Evolutionary conservation across 2,888 invertebrate genomes (phyloP).

Genomic region (Patella caerulea): DNA sequence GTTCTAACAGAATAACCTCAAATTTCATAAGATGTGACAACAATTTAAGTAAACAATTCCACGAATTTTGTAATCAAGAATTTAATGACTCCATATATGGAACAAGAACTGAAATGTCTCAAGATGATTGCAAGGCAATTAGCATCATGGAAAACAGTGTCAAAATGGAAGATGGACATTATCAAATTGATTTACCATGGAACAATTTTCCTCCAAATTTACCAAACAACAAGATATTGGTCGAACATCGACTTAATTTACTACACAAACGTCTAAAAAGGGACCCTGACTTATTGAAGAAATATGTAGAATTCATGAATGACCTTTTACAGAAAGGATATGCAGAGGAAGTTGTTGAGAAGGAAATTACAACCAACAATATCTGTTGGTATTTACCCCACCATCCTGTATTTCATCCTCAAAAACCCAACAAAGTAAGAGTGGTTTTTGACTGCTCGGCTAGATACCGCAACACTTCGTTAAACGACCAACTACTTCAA

Average conservation of each 20-base stretch:
- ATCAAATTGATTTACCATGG: neutral
- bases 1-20: neutral
- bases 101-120: conserved; percentile 84
- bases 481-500: conserved; percentile 37
- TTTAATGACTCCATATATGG: conserved; percentile 75
- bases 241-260: neutral
- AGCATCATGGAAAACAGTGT: conserved; percentile 19
- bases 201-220: neutral
- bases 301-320: conserved; percentile 17
- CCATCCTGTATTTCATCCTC: conserved; percentile 11
- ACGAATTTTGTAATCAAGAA: conserved; percentile 73
- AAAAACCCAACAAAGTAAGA: conserved; percentile 6
- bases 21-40: conserved; percentile 74
- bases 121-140: conserved; percentile 74
- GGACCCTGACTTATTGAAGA: conserved; percentile 1
- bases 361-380: neutral
- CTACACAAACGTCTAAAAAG: neutral
- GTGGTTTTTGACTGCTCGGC: conserved; percentile 39
- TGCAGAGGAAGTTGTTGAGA: conserved; percentile 11
- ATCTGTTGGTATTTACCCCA: conserved; percentile 1
- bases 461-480: conserved; percentile 30
- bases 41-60: conserved; percentile 86
- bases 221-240: neutral
- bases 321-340: conserved; percentile 16
- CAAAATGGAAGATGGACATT: conserved; percentile 15